A percentile compares a stretch with the other conserved stretches of the same genome.
Conservation (phyloP, 2,113 vertebrate genomes). For the Indicator indicator region DNA sequence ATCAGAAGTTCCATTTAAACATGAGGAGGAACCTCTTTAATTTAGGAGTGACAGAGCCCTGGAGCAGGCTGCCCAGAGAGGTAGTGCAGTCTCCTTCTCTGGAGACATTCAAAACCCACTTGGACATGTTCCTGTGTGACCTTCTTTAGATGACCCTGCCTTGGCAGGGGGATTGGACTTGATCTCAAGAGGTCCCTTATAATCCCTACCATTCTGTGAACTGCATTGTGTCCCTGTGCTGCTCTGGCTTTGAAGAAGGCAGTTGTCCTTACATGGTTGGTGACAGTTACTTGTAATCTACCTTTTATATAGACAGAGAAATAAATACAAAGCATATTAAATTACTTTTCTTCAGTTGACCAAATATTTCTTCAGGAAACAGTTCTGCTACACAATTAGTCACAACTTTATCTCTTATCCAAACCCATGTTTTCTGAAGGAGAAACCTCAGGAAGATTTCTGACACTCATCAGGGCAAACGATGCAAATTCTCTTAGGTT, state of each 20-base stretch:
- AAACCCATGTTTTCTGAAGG: background rate
- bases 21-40: too few relatives aligned
- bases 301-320: background rate
- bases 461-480: background rate
- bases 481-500: background rate
- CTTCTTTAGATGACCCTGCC: too few relatives aligned
- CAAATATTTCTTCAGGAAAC: background rate
- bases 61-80: too few relatives aligned
- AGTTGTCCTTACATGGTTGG: background rate
- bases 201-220: too few relatives aligned
- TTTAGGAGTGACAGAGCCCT: too few relatives aligned
- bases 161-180: too few relatives aligned
- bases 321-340: background rate
- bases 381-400: background rate
- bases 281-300: background rate
- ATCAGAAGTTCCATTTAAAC: too few relatives aligned
- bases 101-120: too few relatives aligned
- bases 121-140: too few relatives aligned
- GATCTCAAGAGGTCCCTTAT: too few relatives aligned
- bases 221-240: background rate
- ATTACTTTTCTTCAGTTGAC: background rate
- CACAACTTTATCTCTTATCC: background rate
- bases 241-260: background rate
- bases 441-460: slow-evolving; percentile 2
- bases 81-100: too few relatives aligned